These are phyloP conservation scores for Proterorhinus semilunaris DNA, from an alignment of 2,113 vertebrate genomes.

Conservation along the genomic window DNA sequence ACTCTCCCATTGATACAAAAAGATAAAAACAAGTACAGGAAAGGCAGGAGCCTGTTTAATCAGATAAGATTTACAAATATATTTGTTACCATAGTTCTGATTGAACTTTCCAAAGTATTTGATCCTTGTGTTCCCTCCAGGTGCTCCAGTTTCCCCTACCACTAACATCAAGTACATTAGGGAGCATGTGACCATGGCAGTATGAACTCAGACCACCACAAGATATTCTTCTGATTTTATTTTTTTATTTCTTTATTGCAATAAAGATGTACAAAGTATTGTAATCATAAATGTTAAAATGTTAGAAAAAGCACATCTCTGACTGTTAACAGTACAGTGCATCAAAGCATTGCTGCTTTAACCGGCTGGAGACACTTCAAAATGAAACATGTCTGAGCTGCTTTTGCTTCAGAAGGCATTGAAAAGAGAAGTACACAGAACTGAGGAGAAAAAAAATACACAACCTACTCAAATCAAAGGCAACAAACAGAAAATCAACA, in stretches of 20 bases:
- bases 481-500: constrained; percentile 58
- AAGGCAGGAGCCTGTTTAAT: too few relatives aligned
- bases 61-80: too few relatives aligned
- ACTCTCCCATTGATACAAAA: too few relatives aligned
- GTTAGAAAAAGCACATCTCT: constrained; percentile 93
- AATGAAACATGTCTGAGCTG: constrained; percentile 44
- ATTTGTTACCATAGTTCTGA: too few relatives aligned
- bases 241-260: constrained; percentile 79
- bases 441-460: constrained; percentile 46
- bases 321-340: constrained; percentile 88
- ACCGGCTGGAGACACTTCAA: constrained; percentile 66
- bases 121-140: too few relatives aligned
- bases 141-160: too few relatives aligned
- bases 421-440: constrained; percentile 78
- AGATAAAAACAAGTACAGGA: too few relatives aligned
- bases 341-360: constrained; percentile 89
- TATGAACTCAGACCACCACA: constrained; percentile 6
- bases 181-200: neutral
- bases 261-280: constrained; percentile 92
- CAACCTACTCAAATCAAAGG: constrained; percentile 56
- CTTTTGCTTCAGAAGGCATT: constrained; percentile 80
- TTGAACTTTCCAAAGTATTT: too few relatives aligned
- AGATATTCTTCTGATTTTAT: constrained; percentile 33
- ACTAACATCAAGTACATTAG: too few relatives aligned
- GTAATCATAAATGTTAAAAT: constrained; percentile 89